Evolutionary conservation across 2,888 invertebrate species (phyloP).

Genomic region (Keiferia lycopersicella): DNA sequence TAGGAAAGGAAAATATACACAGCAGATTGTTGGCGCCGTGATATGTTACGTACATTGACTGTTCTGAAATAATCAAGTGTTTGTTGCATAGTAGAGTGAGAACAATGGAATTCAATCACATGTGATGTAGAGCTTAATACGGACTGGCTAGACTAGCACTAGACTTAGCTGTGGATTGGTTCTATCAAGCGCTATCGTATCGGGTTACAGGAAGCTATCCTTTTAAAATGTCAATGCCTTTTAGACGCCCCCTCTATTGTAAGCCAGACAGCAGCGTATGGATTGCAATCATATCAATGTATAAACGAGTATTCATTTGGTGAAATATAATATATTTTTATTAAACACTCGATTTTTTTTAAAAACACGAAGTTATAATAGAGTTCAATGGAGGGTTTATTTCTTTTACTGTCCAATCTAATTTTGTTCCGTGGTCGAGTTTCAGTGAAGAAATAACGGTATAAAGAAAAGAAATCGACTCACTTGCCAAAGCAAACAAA

Average conservation of each 20-base stretch:
- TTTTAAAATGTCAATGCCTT: conserved; percentile 70
- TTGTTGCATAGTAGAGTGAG: too few species aligned
- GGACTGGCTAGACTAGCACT: conserved; percentile 23
- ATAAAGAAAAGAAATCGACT: too few species aligned
- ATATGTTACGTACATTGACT: neutral
- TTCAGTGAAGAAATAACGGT: too few species aligned
- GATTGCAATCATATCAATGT: conserved; percentile 1
- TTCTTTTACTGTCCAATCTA: too few species aligned
- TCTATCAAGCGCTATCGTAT: conserved; percentile 47
- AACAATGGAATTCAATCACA: neutral
- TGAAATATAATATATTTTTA: neutral
- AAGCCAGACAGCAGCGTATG: neutral
- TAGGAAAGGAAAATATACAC: neutral
- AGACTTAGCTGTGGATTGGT: conserved; percentile 2
- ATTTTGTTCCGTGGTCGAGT: too few species aligned
- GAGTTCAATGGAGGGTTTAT: too few species aligned
- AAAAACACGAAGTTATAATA: too few species aligned
- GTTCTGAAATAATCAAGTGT: neutral
- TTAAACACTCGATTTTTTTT: neutral
- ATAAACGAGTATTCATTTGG: neutral
- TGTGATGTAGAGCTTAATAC: neutral
- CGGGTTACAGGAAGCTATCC: conserved; percentile 60
- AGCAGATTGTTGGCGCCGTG: neutral
- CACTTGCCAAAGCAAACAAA: too few species aligned
- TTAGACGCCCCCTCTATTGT: conserved; percentile 18